These are phyloP conservation scores for Octonoba sinensis DNA, from an alignment of 2,888 invertebrate species.

Conservation along the genomic window DNA sequence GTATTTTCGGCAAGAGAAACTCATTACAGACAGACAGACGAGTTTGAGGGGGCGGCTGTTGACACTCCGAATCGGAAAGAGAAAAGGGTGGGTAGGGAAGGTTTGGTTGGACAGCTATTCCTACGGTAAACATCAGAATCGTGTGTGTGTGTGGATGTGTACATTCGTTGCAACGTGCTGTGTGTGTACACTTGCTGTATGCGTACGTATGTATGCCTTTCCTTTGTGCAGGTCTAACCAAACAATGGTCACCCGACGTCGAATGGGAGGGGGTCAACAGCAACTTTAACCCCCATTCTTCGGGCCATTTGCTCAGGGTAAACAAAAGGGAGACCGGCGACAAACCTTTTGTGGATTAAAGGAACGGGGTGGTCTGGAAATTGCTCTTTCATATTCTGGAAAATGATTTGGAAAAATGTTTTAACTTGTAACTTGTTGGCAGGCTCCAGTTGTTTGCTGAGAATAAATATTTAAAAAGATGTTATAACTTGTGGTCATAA, in stretches of 20 bases:
- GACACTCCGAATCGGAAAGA: conserved; percentile 57
- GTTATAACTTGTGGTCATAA: no score
- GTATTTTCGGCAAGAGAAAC: conserved; percentile 46
- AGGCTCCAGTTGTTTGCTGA: no score
- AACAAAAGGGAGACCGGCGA: conserved; percentile 62
- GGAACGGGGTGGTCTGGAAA: conserved; percentile 44
- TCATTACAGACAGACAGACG: conserved; percentile 54
- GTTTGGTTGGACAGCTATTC: conserved; percentile 63
- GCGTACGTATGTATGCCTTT: conserved; percentile 41
- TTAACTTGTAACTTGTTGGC: no score
- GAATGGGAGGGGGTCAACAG: conserved; percentile 42
- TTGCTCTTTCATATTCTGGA: conserved; percentile 1
- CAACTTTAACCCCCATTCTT: conserved; percentile 62
- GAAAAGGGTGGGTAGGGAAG: conserved; percentile 24
- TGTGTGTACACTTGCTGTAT: conserved; percentile 27
- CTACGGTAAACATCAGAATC: conserved; percentile 59
- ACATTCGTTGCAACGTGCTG: conserved; percentile 16
- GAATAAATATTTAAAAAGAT: no score
- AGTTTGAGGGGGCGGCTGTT: conserved; percentile 32
- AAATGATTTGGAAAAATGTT: no score
- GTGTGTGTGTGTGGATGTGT: conserved; percentile 48
- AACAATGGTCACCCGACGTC: conserved; percentile 63
- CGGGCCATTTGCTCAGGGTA: conserved; percentile 61
- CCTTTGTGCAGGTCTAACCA: conserved; percentile 61
- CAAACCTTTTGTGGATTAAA: conserved; percentile 61